Base-by-base conservation (phyloP, 2,113 vertebrate species). In the Tonatia bakeri region DNA sequence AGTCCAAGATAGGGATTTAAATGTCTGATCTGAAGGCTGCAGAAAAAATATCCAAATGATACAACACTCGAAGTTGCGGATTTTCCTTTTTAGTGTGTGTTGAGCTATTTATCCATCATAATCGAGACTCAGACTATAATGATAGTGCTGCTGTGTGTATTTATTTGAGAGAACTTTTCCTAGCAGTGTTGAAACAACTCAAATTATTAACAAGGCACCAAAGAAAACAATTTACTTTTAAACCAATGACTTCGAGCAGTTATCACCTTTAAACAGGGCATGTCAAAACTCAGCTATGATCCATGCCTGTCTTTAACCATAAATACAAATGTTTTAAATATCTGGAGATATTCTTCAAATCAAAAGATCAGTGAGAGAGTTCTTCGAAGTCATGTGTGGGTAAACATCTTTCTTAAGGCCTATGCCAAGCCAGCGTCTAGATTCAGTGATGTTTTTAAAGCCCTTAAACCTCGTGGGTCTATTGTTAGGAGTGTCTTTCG, bases 1-100 rank as follows among this genome's bases (percentile, higher is more conserved):
- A 82, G 56, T 52, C 54, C 45, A 59, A 90, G 95, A 95, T 72
- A 94, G 59, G 54, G 79, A 83, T 38, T 97, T 93, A 97, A 97
- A 95, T 89, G 17, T 54, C 85, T 92, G 24, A 73, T 33, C 90
- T 72, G 50, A n/a, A 92, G 45, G 54, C 47, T 81, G 33, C 73
- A 94, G 87, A 79, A 75, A 50, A 50, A 85, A 56, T 83, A 1
- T 13, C 43, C 43, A 69, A 96, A 95, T 69, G 38, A 24, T 70
- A 90, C 13, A 79, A 43, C 79, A 94, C 11, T 16, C 15, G 20
- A 87, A 65, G 19, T 28, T 31, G 5, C 17, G 15, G 43, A 33
- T 16, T 76, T 95, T 61, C 82, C 12, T 47, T 45, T 86, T 84
- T 20, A 33, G 7, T 75, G 1, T 43, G 4, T 54, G 20, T 61